Evolutionary conservation across 1,140 invertebrate species (phyloP).

Genomic region (Cherax destructor): DNA sequence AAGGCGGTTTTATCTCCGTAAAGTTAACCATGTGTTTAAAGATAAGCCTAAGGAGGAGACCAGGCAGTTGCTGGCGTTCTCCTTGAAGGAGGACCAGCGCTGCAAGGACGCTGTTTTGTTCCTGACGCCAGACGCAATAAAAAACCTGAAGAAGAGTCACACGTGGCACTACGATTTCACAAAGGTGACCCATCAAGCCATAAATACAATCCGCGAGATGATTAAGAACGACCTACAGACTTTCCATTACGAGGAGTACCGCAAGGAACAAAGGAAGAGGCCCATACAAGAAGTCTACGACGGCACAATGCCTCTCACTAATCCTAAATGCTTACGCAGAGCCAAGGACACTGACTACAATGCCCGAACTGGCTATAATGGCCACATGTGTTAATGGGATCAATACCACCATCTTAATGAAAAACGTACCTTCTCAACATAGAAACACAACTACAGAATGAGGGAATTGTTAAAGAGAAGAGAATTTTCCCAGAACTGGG

Average conservation of each 20-base stretch:
- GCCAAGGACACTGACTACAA: neutral
- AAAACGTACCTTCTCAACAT: neutral
- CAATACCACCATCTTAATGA: neutral
- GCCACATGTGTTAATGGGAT: neutral
- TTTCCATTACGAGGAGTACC: too few species aligned
- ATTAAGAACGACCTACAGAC: too few species aligned
- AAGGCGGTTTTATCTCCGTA: too few species aligned
- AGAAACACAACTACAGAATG: neutral
- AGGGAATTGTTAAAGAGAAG: neutral
- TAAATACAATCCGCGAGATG: neutral
- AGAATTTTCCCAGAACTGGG: neutral
- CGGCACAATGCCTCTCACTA: neutral
- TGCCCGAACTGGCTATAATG: neutral
- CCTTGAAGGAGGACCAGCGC: too few species aligned
- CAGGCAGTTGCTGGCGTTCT: too few species aligned
- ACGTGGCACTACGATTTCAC: neutral
- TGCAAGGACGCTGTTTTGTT: neutral
- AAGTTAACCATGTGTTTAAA: too few species aligned
- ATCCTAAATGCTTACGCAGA: neutral
- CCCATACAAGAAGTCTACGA: neutral
- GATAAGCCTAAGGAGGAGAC: too few species aligned
- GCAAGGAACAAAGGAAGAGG: neutral
- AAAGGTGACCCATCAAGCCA: neutral
- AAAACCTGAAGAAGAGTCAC: neutral
- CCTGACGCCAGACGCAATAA: neutral